phyloP scores from a whole-genome alignment of 2,888 invertebrate species.

The Lasioglossum malachurum region DNA sequence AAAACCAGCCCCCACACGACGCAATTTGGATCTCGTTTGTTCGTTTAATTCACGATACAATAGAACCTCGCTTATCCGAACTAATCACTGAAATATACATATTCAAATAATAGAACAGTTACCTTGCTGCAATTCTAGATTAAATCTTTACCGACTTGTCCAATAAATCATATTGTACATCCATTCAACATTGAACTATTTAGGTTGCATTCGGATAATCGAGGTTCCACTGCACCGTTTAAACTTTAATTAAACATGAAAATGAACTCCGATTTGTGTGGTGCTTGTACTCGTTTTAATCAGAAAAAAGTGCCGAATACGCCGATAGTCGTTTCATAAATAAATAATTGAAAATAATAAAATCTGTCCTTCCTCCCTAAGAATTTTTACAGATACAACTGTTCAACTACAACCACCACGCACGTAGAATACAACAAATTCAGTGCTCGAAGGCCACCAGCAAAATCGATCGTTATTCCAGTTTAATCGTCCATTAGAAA shows the following conservation, averaged over 20 bases:
- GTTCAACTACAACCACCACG: not conserved
- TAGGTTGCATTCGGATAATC: not conserved
- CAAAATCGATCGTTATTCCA: not conserved
- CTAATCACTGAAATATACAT: too few relatives aligned
- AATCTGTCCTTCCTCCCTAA: not conserved
- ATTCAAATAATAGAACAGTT: too few relatives aligned
- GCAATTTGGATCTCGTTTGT: not conserved
- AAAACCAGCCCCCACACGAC: not conserved
- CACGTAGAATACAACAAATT: not conserved
- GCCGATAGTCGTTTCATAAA: not conserved
- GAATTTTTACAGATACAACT: not conserved
- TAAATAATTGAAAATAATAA: not conserved
- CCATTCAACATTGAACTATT: too few relatives aligned
- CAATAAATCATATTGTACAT: too few relatives aligned
- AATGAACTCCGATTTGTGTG: not conserved
- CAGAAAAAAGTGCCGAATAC: not conserved
- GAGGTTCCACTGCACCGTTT: not conserved
- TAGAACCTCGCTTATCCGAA: too few relatives aligned
- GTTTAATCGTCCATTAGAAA: conserved; percentile 40
- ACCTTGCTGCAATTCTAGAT: too few relatives aligned
- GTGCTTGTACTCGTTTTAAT: not conserved
- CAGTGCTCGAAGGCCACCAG: not conserved
- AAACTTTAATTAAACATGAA: not conserved
- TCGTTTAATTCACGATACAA: not conserved
- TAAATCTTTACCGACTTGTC: too few relatives aligned